A percentile compares a stretch with the other conserved stretches of the same genome.
These are phyloP conservation scores for Brenthis daphne DNA, from an alignment of 2,888 invertebrate species.

Conservation along the genomic window DNA sequence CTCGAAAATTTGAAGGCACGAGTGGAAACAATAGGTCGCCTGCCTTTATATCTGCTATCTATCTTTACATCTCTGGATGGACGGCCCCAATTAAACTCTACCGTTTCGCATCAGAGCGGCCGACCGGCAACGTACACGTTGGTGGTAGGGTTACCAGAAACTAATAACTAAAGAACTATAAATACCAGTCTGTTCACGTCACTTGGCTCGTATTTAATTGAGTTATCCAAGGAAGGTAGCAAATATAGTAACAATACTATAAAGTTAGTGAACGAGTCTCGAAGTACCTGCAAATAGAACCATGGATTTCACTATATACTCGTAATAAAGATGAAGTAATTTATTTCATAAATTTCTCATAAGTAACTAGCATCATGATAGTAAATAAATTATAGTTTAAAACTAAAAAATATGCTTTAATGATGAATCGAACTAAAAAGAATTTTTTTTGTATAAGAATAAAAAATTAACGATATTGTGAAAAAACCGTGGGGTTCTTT, in stretches of 20 bases:
- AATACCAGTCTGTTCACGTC: constrained; percentile 1
- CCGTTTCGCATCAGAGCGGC: constrained; percentile 29
- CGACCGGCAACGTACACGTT: constrained; percentile 26
- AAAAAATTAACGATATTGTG: no score
- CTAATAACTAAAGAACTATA: constrained; percentile 10
- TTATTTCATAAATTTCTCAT: no score
- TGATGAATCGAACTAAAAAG: no score
- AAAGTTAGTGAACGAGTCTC: neutral
- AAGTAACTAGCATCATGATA: no score
- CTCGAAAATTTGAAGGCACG: constrained; percentile 19
- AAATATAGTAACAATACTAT: neutral
- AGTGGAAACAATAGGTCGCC: constrained; percentile 23
- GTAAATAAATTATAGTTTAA: no score
- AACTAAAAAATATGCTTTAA: no score
- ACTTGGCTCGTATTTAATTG: neutral
- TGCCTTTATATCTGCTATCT: constrained; percentile 27
- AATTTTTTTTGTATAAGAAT: no score
- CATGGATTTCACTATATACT: no score
- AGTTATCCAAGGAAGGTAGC: neutral
- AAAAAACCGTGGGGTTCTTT: no score
- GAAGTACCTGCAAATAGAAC: no score
- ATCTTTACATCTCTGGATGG: constrained; percentile 24
- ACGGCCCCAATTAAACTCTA: constrained; percentile 38
- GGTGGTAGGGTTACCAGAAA: constrained; percentile 21
- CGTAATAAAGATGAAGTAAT: no score